Base-by-base conservation (phyloP, 2,113 vertebrate species). In the Nothocercus nigrocapillus region DNA sequence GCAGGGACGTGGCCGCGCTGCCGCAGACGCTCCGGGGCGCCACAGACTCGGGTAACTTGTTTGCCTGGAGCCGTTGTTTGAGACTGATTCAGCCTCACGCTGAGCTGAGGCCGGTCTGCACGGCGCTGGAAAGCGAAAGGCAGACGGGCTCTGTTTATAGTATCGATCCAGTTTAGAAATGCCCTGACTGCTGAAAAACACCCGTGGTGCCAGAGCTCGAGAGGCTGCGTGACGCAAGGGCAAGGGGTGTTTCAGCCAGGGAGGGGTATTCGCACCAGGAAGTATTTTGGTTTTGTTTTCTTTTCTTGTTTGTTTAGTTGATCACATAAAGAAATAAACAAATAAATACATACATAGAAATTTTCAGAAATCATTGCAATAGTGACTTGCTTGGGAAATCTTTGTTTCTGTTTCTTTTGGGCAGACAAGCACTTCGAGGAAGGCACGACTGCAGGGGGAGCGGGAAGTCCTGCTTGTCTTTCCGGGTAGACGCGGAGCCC, bases 221-320 rank as follows among this genome's bases (percentile, higher is more conserved):
- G 21, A 32, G 9, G 7, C 5, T 5, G 18, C 0, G 0, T 47
- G 44, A 32, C 30, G 5, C 34, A 47, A 69, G 17, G 19, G 15
- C 4, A 76, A 34, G 72, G 11, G 12, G 63, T 61, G 16, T 53
- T 83, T 66, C 28, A 58, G 32, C 28, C 10, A 32, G 49, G 2
- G 2, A 86, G 30, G 20, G 8, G 59, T 47, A 68, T 49, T 86
- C 90, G 32, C 28, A 91, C 49, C 6, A 67, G 38, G 17, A 12
- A 58, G 6, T 17, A 5, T 34, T 28, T 54, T 28, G 27, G 8
- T 22, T 42, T 70, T 3, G 40, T 88, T 72, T 15, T 66, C 6
- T 45, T 24, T 10, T 45, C 12, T 11, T 47, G 12, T 42, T 70
- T 3, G n/a, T 88, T 72, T 13, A 62, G 14, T 32, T 0, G 4